Percentiles rank a stretch among this genome's conserved stretches.
These are phyloP conservation scores for Paralichthys olivaceus DNA, from an alignment of 2,113 vertebrate species.

Conservation along the genomic window DNA sequence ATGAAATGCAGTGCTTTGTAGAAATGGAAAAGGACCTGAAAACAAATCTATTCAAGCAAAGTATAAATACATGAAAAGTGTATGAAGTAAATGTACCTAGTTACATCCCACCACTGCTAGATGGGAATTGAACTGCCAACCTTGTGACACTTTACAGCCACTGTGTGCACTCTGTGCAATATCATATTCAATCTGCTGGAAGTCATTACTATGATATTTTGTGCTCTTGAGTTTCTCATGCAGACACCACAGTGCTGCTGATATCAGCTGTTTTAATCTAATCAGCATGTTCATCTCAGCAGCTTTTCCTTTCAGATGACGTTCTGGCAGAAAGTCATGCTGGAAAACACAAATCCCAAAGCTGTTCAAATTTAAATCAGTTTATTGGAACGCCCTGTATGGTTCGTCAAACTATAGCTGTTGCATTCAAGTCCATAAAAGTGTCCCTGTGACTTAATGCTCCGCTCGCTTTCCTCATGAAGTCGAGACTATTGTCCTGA, in stretches of 20 bases:
- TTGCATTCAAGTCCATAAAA: conserved; percentile 25
- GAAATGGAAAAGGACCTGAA: too few relatives aligned
- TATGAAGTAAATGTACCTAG: too few relatives aligned
- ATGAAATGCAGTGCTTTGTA: too few relatives aligned
- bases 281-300: conserved; percentile 30
- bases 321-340: conserved; percentile 12
- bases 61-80: too few relatives aligned
- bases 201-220: conserved; percentile 20
- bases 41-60: too few relatives aligned
- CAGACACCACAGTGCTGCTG: conserved; percentile 9
- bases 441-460: conserved; percentile 12
- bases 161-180: neutral
- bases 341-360: neutral
- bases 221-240: conserved; percentile 11
- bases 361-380: conserved; percentile 1
- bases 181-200: neutral
- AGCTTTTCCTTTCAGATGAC: conserved; percentile 23
- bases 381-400: neutral
- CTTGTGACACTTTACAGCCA: neutral
- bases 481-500: conserved; percentile 38
- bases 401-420: conserved; percentile 4
- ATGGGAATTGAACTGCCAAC: neutral
- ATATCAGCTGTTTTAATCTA: conserved; percentile 30
- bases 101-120: too few relatives aligned
- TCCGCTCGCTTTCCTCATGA: conserved; percentile 5